phyloP scores from a whole-genome alignment of 2,888 invertebrate species.

The Archaeoteleia sp. region DNA sequence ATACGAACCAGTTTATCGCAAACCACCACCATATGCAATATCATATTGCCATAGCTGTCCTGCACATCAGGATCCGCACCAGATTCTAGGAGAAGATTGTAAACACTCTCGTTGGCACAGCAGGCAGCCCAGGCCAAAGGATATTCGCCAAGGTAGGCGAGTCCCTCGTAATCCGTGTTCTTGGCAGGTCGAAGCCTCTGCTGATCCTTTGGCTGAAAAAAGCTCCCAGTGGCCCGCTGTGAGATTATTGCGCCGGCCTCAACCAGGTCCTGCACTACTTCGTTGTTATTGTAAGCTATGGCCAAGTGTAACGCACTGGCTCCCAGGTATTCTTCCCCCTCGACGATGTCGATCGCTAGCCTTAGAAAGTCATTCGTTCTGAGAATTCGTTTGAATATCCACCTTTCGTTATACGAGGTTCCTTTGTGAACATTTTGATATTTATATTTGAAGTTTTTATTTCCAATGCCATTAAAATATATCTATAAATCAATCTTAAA shows the following conservation, averaged over 20 bases:
- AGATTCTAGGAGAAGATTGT: constrained; percentile 93
- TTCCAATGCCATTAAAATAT: not conserved
- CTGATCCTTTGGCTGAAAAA: constrained; percentile 96
- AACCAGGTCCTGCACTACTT: constrained; percentile 93
- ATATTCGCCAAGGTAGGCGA: constrained; percentile 98
- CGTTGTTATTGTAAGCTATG: constrained; percentile 97
- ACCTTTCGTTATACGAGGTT: not conserved
- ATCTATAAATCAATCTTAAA: not conserved
- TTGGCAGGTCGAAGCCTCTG: constrained; percentile 86
- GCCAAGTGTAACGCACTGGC: constrained; percentile 96
- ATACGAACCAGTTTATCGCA: constrained; percentile 92
- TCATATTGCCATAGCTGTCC: constrained; percentile 98
- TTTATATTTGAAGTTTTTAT: too few species aligned
- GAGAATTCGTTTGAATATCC: constrained; percentile 6
- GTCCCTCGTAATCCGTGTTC: constrained; percentile 95
- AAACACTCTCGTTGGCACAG: constrained; percentile 97
- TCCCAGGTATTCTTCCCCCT: constrained; percentile 97
- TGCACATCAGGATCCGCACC: constrained; percentile 97
- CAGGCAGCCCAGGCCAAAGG: constrained; percentile 98
- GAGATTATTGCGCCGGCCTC: constrained; percentile 94
- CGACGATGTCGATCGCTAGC: constrained; percentile 91
- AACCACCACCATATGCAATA: constrained; percentile 99
- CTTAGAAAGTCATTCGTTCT: constrained; percentile 87
- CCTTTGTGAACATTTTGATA: not conserved
- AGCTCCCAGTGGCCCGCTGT: constrained; percentile 95